Conservation (phyloP, 2,113 vertebrate genomes). For the Tonatia bakeri region DNA sequence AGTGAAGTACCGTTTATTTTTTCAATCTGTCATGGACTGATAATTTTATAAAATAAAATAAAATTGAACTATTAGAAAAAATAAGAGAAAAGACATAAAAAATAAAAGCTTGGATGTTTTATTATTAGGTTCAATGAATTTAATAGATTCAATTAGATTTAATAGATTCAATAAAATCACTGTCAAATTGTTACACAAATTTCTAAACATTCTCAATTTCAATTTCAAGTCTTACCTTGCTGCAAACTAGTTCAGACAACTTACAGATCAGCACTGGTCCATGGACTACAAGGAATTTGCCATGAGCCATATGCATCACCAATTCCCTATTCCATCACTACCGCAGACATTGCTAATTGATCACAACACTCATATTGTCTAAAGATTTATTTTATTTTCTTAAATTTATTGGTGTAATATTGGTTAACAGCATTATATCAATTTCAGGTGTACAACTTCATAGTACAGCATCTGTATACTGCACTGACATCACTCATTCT, state of each 20-base stretch:
- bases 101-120: conserved; percentile 19
- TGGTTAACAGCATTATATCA: background rate
- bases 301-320: background rate
- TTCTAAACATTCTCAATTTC: background rate
- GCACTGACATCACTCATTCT: background rate
- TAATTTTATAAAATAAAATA: conserved; percentile 12
- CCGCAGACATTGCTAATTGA: background rate
- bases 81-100: background rate
- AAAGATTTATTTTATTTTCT: background rate
- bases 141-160: background rate
- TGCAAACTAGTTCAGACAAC: background rate
- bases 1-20: background rate
- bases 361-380: background rate
- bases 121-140: conserved; percentile 9
- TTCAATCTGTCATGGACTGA: background rate
- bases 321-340: background rate
- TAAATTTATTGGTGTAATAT: background rate
- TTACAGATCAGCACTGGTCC: background rate
- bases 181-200: background rate
- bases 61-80: conserved; percentile 14
- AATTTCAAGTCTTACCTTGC: background rate
- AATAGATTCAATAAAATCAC: background rate
- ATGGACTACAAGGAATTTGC: background rate
- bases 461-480: background rate
- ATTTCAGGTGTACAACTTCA: background rate